Conservation (phyloP, 2,797 vertebrate genomes). For the Sebastes cheni region DNA sequence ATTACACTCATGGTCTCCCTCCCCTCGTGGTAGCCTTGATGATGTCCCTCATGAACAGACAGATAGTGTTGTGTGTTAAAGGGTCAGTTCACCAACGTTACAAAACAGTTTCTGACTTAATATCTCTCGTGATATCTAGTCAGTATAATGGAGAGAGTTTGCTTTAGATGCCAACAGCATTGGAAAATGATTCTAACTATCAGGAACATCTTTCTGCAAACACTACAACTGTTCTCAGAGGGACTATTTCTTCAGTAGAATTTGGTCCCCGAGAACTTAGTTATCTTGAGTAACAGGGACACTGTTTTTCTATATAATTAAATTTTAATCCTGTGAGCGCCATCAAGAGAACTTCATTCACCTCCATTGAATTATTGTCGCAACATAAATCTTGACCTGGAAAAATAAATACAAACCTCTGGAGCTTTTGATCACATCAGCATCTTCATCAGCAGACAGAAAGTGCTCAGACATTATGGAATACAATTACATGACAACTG, state of each 20-base stretch:
- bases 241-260: not conserved
- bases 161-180: not conserved
- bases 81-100: not conserved
- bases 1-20: slow-evolving; percentile 66
- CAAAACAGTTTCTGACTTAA: not conserved
- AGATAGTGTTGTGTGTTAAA: not conserved
- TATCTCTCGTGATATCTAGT: not conserved
- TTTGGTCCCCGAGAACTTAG: no score
- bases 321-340: no score
- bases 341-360: no score
- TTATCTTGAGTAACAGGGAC: no score
- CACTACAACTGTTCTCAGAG: not conserved
- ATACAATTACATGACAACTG: no score
- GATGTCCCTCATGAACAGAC: not conserved
- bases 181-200: not conserved
- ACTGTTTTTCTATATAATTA: no score
- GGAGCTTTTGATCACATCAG: not conserved
- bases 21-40: slow-evolving; percentile 32
- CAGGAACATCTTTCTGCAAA: not conserved
- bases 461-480: not conserved
- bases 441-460: not conserved
- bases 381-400: no score
- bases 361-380: not conserved
- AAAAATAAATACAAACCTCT: no score
- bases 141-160: not conserved